Base-by-base conservation (phyloP, 2,113 vertebrate species). In the Aix galericulata region DNA sequence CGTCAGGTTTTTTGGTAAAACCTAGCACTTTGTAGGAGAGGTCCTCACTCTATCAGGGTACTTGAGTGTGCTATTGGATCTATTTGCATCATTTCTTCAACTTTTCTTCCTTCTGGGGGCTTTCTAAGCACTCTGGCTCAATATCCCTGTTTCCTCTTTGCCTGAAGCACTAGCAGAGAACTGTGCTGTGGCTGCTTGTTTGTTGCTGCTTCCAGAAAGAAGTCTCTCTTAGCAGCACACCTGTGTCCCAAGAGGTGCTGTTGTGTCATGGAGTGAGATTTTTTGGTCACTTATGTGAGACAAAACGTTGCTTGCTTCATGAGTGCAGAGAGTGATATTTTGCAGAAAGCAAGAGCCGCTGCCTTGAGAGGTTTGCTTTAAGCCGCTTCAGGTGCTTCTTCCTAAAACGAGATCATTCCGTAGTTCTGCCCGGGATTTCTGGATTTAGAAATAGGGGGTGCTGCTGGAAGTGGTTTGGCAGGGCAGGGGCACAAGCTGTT, bases 291-390 rank as follows among this genome's bases (percentile, higher is more conserved):
- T 13, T 52, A 25, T 26, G 23, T 26, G 50, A 52, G 23, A 26
- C 22, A 25, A 50, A 77, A 34, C 34, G 4, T 13, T 8, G 1
- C 17, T 53, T 17, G 1, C 23, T 17, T 11, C 26, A 11, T 0
- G 4, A 46, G 36, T 27, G 27, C 12, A n/a, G 48, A 31, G 22
- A 10, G 25, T 2, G 8, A 25, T 17, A 32, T 29, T 75, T 44
- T 1, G 1, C 17, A 17, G 38, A 34, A 71, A 46, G 31, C 16
- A 10, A 0, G 9, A 88, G 11, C 25, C 14, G 2, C 67, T 63
- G 36, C 48, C 25, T 63, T 64, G 42, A 5, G 44, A 34, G 32
- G 56, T 8, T 31, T 74, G 17, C 27, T 17, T 73, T 29, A 3
- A 22, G 11, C 18, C 76, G 22, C 42, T 26, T 31, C 15, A 18